Percentiles rank a stretch among this genome's conserved stretches.
phyloP scores from a whole-genome alignment of 2,797 vertebrate species.

The Protonibea diacanthus region DNA sequence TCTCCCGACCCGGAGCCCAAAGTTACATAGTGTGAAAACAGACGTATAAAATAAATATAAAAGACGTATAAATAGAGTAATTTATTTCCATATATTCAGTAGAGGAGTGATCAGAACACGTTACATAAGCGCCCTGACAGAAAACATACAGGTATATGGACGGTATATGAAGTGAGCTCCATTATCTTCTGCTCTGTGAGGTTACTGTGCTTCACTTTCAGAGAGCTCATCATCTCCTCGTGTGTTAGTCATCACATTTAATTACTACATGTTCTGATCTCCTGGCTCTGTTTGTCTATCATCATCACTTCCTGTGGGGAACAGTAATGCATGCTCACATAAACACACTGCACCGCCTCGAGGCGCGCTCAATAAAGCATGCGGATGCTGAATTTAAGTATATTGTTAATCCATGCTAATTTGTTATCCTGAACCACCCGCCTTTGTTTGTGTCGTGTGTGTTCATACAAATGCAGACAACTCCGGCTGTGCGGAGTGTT shows the following conservation, averaged over 20 bases:
- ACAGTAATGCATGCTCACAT: slow-evolving; percentile 35
- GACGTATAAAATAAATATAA: no score
- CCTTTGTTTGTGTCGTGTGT: slow-evolving; percentile 5
- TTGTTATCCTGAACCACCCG: slow-evolving; percentile 36
- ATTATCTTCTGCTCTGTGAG: background rate
- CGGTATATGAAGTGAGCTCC: background rate
- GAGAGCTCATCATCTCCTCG: background rate
- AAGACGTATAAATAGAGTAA: background rate
- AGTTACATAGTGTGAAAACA: no score
- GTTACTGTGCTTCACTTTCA: background rate
- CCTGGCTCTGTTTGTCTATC: background rate
- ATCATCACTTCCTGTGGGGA: slow-evolving; percentile 26
- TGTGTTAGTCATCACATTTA: slow-evolving; percentile 11
- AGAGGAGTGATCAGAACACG: no score
- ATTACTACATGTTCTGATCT: slow-evolving; percentile 1
- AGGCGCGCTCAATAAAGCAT: slow-evolving; percentile 60
- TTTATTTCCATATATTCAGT: background rate
- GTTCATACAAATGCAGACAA: background rate
- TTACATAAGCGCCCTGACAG: no score
- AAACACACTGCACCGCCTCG: slow-evolving; percentile 41
- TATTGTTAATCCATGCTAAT: slow-evolving; percentile 48
- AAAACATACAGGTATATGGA: no score
- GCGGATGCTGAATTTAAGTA: slow-evolving; percentile 45
- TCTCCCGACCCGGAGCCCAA: no score
- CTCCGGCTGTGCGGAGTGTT: background rate